Conservation (phyloP, 1,140 invertebrate species). For the Eulimnadia texana region DNA sequence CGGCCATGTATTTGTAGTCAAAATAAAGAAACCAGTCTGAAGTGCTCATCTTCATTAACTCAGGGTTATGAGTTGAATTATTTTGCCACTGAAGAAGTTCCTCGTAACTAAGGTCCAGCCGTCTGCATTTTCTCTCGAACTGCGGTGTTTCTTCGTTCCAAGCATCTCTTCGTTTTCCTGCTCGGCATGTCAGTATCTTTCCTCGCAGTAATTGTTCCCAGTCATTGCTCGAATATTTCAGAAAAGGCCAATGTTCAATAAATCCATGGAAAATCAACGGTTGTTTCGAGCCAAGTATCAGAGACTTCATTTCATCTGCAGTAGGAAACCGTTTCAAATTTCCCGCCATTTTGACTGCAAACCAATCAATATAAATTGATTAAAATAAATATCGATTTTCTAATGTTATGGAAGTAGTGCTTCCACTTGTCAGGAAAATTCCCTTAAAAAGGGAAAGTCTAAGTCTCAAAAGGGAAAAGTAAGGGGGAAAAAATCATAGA, state of each 20-base stretch:
- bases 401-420: no score
- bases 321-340: neutral
- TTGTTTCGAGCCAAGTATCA: neutral
- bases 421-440: no score
- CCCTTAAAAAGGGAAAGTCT: no score
- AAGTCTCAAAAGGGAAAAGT: no score
- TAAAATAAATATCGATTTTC: neutral
- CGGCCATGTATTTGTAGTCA: conserved; percentile 67
- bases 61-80: conserved; percentile 9
- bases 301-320: neutral
- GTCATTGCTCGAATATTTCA: conserved; percentile 17
- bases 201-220: conserved; percentile 21
- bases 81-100: conserved; percentile 40
- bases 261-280: conserved; percentile 2
- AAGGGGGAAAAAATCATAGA: no score
- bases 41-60: neutral
- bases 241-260: conserved; percentile 2
- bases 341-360: neutral
- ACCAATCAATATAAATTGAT: neutral
- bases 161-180: conserved; percentile 11
- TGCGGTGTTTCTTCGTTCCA: conserved; percentile 34
- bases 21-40: conserved; percentile 53
- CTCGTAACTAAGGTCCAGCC: conserved; percentile 38
- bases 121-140: conserved; percentile 53
- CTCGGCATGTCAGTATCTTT: conserved; percentile 20